phyloP scores from a whole-genome alignment of 2,113 vertebrate species.

The Ictidomys tridecemlineatus region DNA sequence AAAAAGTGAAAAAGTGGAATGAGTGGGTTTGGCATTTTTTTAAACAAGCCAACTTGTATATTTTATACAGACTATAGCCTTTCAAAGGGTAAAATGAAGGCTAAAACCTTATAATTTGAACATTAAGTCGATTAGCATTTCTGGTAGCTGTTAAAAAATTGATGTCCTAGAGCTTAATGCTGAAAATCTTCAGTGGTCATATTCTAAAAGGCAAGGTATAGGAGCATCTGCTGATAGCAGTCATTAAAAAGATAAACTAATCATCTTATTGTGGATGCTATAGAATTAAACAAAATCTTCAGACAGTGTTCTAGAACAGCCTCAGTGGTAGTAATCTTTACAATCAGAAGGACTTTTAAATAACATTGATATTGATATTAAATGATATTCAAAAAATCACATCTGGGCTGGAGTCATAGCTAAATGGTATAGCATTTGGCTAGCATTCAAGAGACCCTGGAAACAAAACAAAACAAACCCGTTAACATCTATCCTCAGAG shows the following conservation, averaged over 20 bases:
- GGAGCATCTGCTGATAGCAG: background rate
- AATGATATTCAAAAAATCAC: background rate
- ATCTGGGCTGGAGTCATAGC: background rate
- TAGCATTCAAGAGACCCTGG: background rate
- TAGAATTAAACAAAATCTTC: background rate
- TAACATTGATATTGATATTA: no score
- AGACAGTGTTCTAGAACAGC: background rate
- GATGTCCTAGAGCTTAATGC: background rate
- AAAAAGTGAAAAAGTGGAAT: background rate
- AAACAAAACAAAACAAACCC: background rate
- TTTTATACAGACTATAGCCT: background rate
- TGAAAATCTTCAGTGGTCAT: background rate
- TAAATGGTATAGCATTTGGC: background rate
- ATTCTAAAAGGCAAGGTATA: background rate
- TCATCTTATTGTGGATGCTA: background rate
- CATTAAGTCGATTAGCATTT: background rate
- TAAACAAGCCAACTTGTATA: background rate
- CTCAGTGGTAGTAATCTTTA: background rate
- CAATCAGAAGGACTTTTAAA: background rate
- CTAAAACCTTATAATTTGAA: background rate
- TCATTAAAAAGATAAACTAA: background rate
- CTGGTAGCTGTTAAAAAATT: background rate
- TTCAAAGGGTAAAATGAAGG: constrained; percentile 7
- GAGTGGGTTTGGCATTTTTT: background rate
- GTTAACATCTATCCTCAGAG: background rate